Evolutionary conservation across 2,888 invertebrate genomes (phyloP).

Genomic region (Monoplex corrugatus): DNA sequence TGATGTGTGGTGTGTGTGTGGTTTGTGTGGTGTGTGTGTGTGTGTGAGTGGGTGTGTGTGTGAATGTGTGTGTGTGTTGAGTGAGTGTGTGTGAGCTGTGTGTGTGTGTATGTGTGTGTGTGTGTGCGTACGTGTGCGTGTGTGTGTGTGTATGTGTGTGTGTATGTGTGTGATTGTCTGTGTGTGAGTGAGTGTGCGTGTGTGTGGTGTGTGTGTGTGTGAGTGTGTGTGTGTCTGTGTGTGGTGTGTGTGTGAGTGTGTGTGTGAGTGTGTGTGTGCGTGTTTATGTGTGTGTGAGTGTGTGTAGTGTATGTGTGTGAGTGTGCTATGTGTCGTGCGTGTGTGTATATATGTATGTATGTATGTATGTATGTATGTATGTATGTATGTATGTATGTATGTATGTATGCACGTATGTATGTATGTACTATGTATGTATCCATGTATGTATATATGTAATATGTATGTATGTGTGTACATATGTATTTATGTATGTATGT

Average conservation of each 20-base stretch:
- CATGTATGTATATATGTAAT: not conserved
- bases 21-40: not conserved
- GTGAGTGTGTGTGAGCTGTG: not conserved
- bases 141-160: not conserved
- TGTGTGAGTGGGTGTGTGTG: constrained; percentile 4
- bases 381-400: no score
- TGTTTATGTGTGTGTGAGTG: not conserved
- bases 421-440: not conserved
- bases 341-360: no score
- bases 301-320: not conserved
- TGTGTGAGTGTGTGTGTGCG: not conserved
- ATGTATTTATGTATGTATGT: no score
- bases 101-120: not conserved
- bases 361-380: no score
- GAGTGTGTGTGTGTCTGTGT: no score
- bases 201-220: not conserved
- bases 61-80: not conserved
- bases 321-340: not conserved
- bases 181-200: no score
- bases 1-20: not conserved
- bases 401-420: not conserved
- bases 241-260: not conserved
- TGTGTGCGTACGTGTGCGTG: not conserved
- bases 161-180: no score
- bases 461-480: no score